These are phyloP conservation scores for Drosophila funebris DNA, from an alignment of 1,140 invertebrate genomes.

Conservation along the genomic window DNA sequence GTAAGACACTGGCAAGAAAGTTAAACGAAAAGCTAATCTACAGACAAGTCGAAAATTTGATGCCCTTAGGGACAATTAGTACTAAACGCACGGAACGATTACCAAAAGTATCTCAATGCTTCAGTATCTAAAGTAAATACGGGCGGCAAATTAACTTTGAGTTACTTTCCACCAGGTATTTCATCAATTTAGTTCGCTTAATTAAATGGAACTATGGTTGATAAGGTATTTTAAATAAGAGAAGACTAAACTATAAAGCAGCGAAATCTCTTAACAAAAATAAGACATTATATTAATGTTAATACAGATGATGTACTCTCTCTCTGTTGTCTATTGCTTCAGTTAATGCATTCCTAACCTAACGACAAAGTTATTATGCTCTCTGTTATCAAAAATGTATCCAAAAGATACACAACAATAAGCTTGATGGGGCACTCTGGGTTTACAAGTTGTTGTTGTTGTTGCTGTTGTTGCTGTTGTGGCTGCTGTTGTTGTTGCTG, in stretches of 20 bases:
- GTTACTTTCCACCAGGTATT: background rate
- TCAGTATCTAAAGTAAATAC: slow-evolving; percentile 9
- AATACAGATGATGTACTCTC: slow-evolving; percentile 26
- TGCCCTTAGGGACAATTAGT: slow-evolving; percentile 43
- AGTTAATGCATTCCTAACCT: slow-evolving; percentile 47
- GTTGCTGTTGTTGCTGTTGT: slow-evolving; percentile 14
- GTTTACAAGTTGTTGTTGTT: slow-evolving; percentile 57
- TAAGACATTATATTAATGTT: slow-evolving; percentile 36
- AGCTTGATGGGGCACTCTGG: slow-evolving; percentile 61
- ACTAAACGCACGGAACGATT: background rate
- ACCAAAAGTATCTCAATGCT: slow-evolving; percentile 4
- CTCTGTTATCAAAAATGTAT: slow-evolving; percentile 77
- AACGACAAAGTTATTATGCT: slow-evolving; percentile 73
- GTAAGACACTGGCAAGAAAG: slow-evolving; percentile 19
- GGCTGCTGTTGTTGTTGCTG: slow-evolving; percentile 34
- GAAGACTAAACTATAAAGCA: no score
- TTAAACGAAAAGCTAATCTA: slow-evolving; percentile 27
- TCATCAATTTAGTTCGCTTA: background rate
- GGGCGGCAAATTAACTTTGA: background rate
- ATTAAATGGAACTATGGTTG: background rate
- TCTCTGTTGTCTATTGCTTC: slow-evolving; percentile 38
- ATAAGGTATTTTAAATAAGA: no score
- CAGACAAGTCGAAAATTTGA: slow-evolving; percentile 33
- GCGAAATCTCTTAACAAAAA: background rate
- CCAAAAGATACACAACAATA: slow-evolving; percentile 76